Percentiles rank a stretch among this genome's conserved stretches.
Evolutionary conservation across 2,113 vertebrate genomes (phyloP).

Genomic region (Neotoma lepida): DNA sequence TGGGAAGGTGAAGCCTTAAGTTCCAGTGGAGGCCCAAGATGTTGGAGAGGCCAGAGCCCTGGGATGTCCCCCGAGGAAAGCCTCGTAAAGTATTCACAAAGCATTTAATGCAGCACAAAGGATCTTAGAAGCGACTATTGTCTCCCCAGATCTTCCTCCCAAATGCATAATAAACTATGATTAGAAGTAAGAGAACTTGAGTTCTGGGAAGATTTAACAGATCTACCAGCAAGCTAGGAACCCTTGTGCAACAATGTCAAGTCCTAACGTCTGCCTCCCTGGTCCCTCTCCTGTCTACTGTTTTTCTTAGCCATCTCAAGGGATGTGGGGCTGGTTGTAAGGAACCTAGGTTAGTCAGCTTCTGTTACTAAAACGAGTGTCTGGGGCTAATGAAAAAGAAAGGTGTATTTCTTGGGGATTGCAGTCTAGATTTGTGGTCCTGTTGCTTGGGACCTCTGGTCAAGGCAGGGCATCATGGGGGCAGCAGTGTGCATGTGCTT

Average conservation of each 20-base stretch:
- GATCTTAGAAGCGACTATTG: neutral
- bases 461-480: neutral
- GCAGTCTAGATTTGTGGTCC: neutral
- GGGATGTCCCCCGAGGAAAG: neutral
- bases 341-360: neutral
- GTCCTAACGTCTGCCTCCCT: neutral
- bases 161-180: neutral
- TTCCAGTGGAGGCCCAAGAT: neutral
- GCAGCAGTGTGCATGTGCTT: neutral
- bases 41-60: neutral
- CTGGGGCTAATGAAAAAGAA: neutral
- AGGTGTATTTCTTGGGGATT: neutral
- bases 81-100: neutral
- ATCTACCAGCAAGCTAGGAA: neutral
- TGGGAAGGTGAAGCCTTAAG: neutral
- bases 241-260: neutral
- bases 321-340: neutral
- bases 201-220: neutral
- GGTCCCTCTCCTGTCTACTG: neutral
- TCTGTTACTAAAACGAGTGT: neutral
- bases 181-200: neutral
- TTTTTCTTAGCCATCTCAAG: neutral
- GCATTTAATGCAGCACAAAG: neutral
- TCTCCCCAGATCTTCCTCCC: neutral
- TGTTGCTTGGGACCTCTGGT: neutral